Base-by-base conservation (phyloP, 2,797 vertebrate species). In the Erithacus rubecula region DNA sequence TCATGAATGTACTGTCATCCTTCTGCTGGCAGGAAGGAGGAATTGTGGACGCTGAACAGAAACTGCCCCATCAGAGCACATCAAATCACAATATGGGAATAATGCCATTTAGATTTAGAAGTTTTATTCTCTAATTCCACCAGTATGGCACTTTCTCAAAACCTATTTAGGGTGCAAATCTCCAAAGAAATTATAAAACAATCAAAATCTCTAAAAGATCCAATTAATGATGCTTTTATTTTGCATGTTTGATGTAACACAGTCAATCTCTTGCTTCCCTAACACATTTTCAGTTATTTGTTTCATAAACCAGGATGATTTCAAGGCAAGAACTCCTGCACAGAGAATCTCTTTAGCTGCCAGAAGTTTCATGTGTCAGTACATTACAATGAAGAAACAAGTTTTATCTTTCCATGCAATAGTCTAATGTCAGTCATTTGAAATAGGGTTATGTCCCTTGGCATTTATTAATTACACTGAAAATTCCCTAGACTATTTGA, bases 391-490 rank as follows among this genome's bases (percentile, higher is more conserved):
- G 26, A 81, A 71, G 72, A 80, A 85, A 52, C n/a, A 83, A 89
- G 15, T 15, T 49, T 32, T 83, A n/a, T n/a, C n/a, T 56, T 84
- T 39, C 30, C 46, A 65, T 63, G 55, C 5, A 59, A 37, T 37
- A 75, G 11, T 62, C 27, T 52, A 75, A 52, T 2, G 10, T 79
- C 90, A 93, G 63, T 76, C 75, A 84, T 90, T 49, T 93, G 52
- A 94, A 91, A 94, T 59, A 83, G 10, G 88, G 90, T 93, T 90
- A 91, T 1, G 4, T 93, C 92, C 90, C 94, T 70, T 91, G 91
- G 47, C 74, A 90, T 94, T 95, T 93, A 88, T 84, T 95, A 95
- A 95, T 93, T 93, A 89, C 39, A 30, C 12, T 60, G 63, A 76
- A 84, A 69, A 93, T 65, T 94, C 93, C 80, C 47, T 43, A 1